Conservation (phyloP, 2,797 vertebrate species). For the Vultur gryphus region DNA sequence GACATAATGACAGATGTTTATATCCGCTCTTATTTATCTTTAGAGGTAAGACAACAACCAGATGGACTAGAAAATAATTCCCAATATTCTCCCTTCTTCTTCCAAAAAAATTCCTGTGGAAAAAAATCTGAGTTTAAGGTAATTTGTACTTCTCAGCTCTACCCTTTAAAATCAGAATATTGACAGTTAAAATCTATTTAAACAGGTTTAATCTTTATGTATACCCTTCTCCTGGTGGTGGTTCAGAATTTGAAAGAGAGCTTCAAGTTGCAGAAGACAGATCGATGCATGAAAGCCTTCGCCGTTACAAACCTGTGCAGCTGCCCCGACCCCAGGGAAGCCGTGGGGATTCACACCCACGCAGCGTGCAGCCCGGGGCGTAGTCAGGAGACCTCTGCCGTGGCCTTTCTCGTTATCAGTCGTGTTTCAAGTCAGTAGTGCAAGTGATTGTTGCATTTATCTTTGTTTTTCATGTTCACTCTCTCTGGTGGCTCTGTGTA, state of each 20-base stretch:
- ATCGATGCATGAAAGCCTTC: not conserved
- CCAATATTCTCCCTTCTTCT: not conserved
- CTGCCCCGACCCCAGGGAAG: not conserved
- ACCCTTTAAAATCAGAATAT: not conserved
- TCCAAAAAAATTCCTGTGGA: not conserved
- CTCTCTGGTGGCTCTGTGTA: not conserved
- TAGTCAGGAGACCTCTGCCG: not conserved
- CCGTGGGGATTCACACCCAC: accelerated
- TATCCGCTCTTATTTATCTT: not conserved
- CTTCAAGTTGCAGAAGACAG: not conserved
- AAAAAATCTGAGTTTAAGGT: not conserved
- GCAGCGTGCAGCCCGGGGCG: accelerated
- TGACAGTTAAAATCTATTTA: not conserved
- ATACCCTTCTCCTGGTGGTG: not conserved
- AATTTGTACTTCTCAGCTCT: not conserved
- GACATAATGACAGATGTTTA: not conserved
- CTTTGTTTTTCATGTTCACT: not conserved
- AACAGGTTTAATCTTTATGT: not conserved
- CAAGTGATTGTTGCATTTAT: not conserved
- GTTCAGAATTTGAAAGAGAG: not conserved
- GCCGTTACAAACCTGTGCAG: no score
- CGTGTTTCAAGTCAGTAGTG: not conserved
- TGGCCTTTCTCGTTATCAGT: no score
- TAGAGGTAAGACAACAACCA: not conserved
- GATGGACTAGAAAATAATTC: not conserved